These are phyloP conservation scores for Caiman crocodilus DNA, from an alignment of 2,797 vertebrate genomes.

Conservation along the genomic window DNA sequence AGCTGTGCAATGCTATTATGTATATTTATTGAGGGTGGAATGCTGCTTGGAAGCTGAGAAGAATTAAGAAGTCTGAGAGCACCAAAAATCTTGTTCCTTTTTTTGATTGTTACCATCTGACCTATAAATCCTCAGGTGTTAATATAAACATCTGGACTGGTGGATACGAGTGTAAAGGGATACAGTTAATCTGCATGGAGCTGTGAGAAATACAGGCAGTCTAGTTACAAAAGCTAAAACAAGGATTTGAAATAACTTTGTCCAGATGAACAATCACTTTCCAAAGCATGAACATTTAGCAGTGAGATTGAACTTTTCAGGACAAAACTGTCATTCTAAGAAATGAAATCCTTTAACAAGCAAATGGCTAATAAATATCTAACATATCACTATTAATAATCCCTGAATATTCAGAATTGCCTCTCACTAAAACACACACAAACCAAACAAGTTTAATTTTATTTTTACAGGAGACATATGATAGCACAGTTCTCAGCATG, in stretches of 20 bases:
- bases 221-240: not conserved
- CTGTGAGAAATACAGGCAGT: not conserved
- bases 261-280: not conserved
- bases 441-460: not conserved
- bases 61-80: not conserved
- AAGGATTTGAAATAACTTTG: slow-evolving; percentile 6
- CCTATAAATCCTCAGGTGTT: not conserved
- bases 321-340: not conserved
- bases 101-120: not conserved
- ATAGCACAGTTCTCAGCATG: not conserved
- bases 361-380: not conserved
- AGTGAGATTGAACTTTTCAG: no score
- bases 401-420: not conserved
- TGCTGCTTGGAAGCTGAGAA: not conserved
- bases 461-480: not conserved
- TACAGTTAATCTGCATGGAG: not conserved
- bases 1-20: not conserved
- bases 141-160: not conserved
- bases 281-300: not conserved
- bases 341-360: not conserved
- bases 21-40: rapidly evolving
- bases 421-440: not conserved
- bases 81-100: not conserved
- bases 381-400: not conserved
- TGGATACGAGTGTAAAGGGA: not conserved